Base-by-base conservation (phyloP, 1,140 invertebrate species). In the Glossosoma conforme region DNA sequence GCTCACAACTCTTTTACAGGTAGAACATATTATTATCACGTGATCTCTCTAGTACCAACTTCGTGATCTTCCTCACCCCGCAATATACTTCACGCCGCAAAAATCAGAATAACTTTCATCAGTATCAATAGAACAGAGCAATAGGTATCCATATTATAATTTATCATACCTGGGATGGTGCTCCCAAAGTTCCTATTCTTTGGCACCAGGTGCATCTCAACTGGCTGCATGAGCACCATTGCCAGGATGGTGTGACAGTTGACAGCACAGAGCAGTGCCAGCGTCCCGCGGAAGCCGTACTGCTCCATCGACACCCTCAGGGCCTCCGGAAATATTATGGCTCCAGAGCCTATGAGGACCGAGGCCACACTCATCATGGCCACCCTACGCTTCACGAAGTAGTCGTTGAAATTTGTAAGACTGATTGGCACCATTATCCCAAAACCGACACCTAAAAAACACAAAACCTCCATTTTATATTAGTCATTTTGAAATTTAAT, bases 221-320 rank as follows among this genome's bases (percentile, higher is more conserved):
- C 73, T 1, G 84, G 82, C 58, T 79, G 81, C 50, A 85, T 69
- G 1, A 81, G 58, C 3, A 76, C 60, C 44, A 78, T 72, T 0
- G 75, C 80, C 10, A 77, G 60, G 4, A 84, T 52, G 0, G 72
- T 67, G 57, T 85, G 72, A 0, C 77, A 66, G 44, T 76, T 75
- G 2, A 84, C 55, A 1, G 67, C 79, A 2, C 72, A 68, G 0
- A 84, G 60, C 3, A 84, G 63, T 0, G 77, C 58, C 42, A 80
- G 66, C 10, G 78, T 78, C 22, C 77, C 77, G 36, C 72, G 59
- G 46, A 72, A 78, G 1, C 75, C 77, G 45, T 74, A 78, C 42
- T 64, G 52, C 8, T 67, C 60, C 54, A 77, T 61, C 35, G 69
- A 62, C 50, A 63, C 64, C 52, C 66, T 65, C 38, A 69, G 68